Evolutionary conservation across 2,888 invertebrate species (phyloP).

Genomic region (Rugalucina vietnamica): DNA sequence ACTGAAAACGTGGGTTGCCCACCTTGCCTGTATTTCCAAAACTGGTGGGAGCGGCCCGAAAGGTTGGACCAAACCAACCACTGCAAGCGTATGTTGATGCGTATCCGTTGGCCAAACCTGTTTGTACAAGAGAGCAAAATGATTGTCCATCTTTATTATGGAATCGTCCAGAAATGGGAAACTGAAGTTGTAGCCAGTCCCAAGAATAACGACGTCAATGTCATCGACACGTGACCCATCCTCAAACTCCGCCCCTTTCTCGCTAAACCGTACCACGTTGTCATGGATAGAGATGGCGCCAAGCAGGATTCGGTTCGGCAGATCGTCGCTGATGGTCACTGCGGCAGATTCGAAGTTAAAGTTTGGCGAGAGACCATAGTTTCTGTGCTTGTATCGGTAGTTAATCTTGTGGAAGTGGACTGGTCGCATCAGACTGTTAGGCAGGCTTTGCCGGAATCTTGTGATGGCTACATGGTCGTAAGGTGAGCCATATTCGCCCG

Average conservation of each 20-base stretch:
- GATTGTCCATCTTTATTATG: conserved; percentile 56
- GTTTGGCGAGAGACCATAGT: conserved; percentile 67
- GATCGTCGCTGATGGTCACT: conserved; percentile 69
- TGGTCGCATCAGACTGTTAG: conserved; percentile 63
- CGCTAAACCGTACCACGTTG: conserved; percentile 63
- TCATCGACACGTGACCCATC: conserved; percentile 61
- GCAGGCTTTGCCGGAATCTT: conserved; percentile 63
- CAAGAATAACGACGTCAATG: conserved; percentile 67
- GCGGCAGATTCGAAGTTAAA: conserved; percentile 63
- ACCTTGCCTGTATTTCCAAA: conserved; percentile 67
- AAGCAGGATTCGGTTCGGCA: conserved; percentile 66
- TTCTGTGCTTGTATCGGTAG: conserved; percentile 64
- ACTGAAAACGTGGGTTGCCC: conserved; percentile 64
- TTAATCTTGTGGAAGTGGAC: conserved; percentile 67
- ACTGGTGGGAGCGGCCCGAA: conserved; percentile 69
- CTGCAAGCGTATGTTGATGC: conserved; percentile 62
- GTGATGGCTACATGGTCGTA: conserved; percentile 71
- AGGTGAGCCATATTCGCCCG: conserved; percentile 73
- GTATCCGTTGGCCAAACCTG: conserved; percentile 65
- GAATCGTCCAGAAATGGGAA: conserved; percentile 69
- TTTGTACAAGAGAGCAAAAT: conserved; percentile 65
- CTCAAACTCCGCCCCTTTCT: conserved; percentile 60
- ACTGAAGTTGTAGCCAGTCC: conserved; percentile 65
- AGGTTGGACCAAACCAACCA: conserved; percentile 70
- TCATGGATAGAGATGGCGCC: conserved; percentile 61